Percentiles rank a stretch among this genome's conserved stretches.
phyloP scores from a whole-genome alignment of 2,888 invertebrate species.

The Geotrupes spiniger region DNA sequence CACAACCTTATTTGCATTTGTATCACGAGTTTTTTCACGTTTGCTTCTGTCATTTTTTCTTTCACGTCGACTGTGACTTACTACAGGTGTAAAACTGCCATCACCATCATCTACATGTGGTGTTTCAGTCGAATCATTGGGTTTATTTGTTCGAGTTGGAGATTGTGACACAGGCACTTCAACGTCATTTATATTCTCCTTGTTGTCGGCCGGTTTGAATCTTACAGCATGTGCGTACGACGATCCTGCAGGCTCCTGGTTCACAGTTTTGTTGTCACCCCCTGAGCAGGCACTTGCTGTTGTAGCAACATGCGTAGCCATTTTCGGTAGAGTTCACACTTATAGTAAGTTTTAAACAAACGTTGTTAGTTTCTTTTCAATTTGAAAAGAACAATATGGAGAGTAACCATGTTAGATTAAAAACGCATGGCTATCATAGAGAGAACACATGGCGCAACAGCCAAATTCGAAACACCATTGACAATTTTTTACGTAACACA shows the following conservation, averaged over 20 bases:
- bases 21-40: slow-evolving; percentile 39
- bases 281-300: slow-evolving; percentile 32
- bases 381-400: slow-evolving; percentile 45
- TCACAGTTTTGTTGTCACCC: slow-evolving; percentile 10
- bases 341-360: slow-evolving; percentile 20
- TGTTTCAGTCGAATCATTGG: slow-evolving; percentile 14
- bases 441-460: slow-evolving; percentile 19
- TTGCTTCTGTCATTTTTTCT: slow-evolving; percentile 44
- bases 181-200: slow-evolving; percentile 18
- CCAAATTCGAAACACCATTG: slow-evolving; percentile 8
- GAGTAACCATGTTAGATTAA: slow-evolving; percentile 48
- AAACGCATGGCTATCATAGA: slow-evolving; percentile 47
- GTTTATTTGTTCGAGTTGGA: slow-evolving; percentile 10
- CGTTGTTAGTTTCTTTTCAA: slow-evolving; percentile 17
- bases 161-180: slow-evolving; percentile 10
- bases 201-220: slow-evolving; percentile 46
- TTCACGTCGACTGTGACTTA: slow-evolving; percentile 46
- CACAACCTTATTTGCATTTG: slow-evolving; percentile 24
- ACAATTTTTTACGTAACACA: slow-evolving; percentile 19
- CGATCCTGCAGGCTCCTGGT: slow-evolving; percentile 52
- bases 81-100: slow-evolving; percentile 45
- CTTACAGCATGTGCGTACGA: slow-evolving; percentile 72
- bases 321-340: slow-evolving; percentile 27
- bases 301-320: slow-evolving; percentile 41
- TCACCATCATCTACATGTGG: slow-evolving; percentile 39